Base-by-base conservation (phyloP, 2,888 invertebrate genomes). In the Hyalella azteca region DNA sequence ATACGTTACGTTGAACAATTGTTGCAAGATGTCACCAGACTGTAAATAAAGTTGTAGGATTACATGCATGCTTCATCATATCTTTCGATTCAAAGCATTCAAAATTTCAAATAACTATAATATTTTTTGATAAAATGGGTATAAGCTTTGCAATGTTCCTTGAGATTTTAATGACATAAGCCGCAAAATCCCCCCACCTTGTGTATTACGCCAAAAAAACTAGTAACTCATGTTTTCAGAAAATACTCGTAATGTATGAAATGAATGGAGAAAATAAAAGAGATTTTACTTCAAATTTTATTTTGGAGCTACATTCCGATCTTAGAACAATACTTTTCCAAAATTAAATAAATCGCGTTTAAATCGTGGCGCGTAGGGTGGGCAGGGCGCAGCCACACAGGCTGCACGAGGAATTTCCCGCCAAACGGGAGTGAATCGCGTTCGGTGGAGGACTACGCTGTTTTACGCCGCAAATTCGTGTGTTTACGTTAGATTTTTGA, bases 351-450 rank as follows among this genome's bases (percentile, higher is more conserved):
- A 66, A 36, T 36, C 15, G 19, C 45, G 78, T 84, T 84, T 81
- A 84, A 84, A 84, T 75, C 48, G 59, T 84, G 80, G 79, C 84
- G 84, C 84, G 80, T 77, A 75, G 79, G 77, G 41, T 76, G 82
- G 82, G 81, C 82, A 81, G 81, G 84, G 84, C 84, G 80, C 60
- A 78, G 79, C 79, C 79, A 81, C 81, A 59, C 73, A 78, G 73
- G 77, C 77, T 66, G 79, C 81, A 59, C 54, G 75, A 50, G 60
- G 41, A 76, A 80, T 83, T 84, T 84, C 82, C 84, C 84, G 84
- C 84, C 84, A 84, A 84, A 84, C 79, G 81, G 75, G 82, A 84
- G 84, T 80, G 49, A 75, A 29, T 54, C 78, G 83, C 77, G 83
- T 59, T 83, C 79, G 83, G 49, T 79, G 76, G 78, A 78, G 81